These are phyloP conservation scores for Toxostoma redivivum DNA, from an alignment of 2,113 vertebrate genomes.

Conservation along the genomic window DNA sequence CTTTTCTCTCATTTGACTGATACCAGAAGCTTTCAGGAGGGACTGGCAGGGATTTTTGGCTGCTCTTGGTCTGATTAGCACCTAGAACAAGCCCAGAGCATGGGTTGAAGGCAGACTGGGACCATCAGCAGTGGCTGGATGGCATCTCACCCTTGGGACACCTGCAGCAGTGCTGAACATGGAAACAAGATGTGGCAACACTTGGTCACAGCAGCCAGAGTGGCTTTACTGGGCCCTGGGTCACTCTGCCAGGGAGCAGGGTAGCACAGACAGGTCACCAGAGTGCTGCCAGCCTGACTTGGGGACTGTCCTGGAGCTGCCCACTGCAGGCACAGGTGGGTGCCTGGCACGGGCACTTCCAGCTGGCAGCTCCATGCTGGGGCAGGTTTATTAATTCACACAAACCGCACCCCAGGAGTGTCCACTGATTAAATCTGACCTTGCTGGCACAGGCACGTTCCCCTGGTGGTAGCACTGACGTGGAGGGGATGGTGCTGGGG, in stretches of 20 bases:
- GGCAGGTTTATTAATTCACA: neutral
- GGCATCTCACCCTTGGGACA: neutral
- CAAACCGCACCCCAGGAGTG: neutral
- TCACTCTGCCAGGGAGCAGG: neutral
- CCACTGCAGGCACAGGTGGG: neutral
- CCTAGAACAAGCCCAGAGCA: neutral
- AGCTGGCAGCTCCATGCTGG: neutral
- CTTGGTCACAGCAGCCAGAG: neutral
- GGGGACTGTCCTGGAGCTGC: neutral
- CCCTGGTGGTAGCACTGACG: neutral
- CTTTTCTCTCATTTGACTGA: neutral
- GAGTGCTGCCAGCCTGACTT: neutral
- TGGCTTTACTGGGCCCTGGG: neutral
- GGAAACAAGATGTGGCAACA: neutral
- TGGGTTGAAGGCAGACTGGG: neutral
- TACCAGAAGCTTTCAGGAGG: neutral
- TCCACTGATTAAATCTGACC: neutral
- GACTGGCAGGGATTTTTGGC: neutral
- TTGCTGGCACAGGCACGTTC: neutral
- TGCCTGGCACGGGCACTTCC: neutral
- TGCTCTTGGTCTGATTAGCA: neutral
- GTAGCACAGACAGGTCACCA: neutral
- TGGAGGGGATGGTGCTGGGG: neutral
- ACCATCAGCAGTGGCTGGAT: accelerated
- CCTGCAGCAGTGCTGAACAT: neutral